phyloP scores from a whole-genome alignment of 2,888 invertebrate species.

The Troglohyphantes excavatus region DNA sequence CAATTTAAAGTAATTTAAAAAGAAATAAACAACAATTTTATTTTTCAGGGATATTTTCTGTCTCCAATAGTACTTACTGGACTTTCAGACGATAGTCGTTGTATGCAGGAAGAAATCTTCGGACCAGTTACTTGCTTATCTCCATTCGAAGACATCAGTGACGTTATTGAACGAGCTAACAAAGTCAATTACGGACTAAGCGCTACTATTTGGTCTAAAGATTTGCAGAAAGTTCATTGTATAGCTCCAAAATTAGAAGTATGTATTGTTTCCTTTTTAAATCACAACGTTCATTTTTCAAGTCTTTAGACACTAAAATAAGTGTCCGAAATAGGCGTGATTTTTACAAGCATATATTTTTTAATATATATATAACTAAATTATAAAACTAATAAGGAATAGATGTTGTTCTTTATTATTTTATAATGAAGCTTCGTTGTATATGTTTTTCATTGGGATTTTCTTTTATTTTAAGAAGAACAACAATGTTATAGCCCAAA shows the following conservation, averaged over 20 bases:
- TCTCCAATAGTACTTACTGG: conserved; percentile 84
- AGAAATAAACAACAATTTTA: background rate
- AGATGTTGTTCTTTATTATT: too few relatives aligned
- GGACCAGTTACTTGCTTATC: conserved; percentile 85
- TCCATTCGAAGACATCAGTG: conserved; percentile 83
- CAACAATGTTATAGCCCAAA: too few relatives aligned
- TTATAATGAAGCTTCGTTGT: too few relatives aligned
- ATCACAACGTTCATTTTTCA: too few relatives aligned
- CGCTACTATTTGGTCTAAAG: conserved; percentile 84
- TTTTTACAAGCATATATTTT: background rate
- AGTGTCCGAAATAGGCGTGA: background rate
- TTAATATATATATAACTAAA: too few relatives aligned
- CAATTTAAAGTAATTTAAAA: background rate
- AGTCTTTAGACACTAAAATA: too few relatives aligned
- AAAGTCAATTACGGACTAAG: conserved; percentile 84
- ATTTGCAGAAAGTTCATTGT: conserved; percentile 83
- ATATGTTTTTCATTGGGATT: too few relatives aligned
- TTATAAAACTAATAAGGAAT: too few relatives aligned
- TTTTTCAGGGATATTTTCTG: conserved; percentile 84
- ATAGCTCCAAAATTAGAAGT: conserved; percentile 84
- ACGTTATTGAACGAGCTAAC: conserved; percentile 84
- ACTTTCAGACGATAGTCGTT: conserved; percentile 82
- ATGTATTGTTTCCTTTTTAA: conserved; percentile 33
- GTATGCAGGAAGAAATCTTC: conserved; percentile 85
- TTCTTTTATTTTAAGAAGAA: too few relatives aligned